A percentile compares a stretch with the other conserved stretches of the same genome.
These are phyloP conservation scores for Neosilurus mollespiculum DNA, from an alignment of 2,797 vertebrate species.

Conservation along the genomic window DNA sequence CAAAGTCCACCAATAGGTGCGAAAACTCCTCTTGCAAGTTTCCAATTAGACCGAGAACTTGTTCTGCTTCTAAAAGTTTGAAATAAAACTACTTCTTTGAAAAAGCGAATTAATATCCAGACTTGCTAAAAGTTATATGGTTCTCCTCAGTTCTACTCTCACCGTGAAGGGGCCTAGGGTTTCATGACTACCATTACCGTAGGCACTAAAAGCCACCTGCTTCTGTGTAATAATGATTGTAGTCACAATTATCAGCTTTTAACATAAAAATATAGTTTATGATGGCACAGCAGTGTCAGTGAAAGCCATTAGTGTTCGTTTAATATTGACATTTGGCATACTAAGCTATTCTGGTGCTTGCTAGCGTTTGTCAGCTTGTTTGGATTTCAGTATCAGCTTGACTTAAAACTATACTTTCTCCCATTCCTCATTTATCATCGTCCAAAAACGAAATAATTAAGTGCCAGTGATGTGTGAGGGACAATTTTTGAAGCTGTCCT, in stretches of 20 bases:
- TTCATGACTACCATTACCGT: neutral
- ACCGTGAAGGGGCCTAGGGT: neutral
- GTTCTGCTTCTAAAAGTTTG: neutral
- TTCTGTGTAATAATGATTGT: neutral
- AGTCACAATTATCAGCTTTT: neutral
- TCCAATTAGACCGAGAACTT: neutral
- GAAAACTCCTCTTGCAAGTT: neutral
- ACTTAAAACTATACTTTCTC: neutral
- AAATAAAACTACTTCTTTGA: neutral
- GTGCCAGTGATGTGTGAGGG: neutral
- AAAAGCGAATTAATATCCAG: neutral
- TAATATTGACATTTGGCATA: neutral
- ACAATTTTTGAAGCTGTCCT: slow-evolving; percentile 50
- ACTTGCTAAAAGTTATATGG: too few species aligned
- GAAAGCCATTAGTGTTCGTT: neutral
- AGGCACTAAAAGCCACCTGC: neutral
- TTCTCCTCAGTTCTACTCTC: neutral
- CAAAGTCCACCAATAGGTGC: neutral
- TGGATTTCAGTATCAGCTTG: neutral
- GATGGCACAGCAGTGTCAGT: neutral
- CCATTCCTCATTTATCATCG: neutral
- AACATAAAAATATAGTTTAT: neutral
- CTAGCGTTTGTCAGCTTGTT: neutral
- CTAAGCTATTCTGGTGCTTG: neutral
- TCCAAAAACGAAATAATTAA: neutral